Evolutionary conservation across 1,140 invertebrate species (phyloP).

Genomic region (Ridgeia piscesae): DNA sequence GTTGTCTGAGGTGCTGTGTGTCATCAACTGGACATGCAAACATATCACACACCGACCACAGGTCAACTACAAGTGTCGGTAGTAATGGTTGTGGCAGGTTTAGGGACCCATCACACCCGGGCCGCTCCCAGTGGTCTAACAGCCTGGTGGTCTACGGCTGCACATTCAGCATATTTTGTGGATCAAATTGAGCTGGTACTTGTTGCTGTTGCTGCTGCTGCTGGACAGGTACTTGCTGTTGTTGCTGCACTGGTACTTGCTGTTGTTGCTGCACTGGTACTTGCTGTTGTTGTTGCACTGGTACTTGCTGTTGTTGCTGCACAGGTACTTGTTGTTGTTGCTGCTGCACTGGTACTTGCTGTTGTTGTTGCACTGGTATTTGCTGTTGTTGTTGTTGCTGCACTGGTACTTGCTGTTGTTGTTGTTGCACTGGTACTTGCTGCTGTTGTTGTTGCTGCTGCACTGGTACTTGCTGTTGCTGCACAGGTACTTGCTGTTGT

Average conservation of each 20-base stretch:
- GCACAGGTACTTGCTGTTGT: slow-evolving; percentile 21
- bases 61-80: too few relatives aligned
- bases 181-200: background rate
- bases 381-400: background rate
- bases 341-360: slow-evolving; percentile 9
- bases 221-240: slow-evolving; percentile 16
- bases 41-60: too few relatives aligned
- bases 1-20: too few relatives aligned
- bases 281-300: slow-evolving; percentile 22
- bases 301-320: slow-evolving; percentile 13
- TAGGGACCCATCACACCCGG: background rate
- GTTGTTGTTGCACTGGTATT: slow-evolving; percentile 12
- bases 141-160: background rate
- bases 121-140: background rate
- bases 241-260: background rate
- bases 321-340: slow-evolving; percentile 20
- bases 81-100: background rate
- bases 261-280: slow-evolving; percentile 12
- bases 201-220: slow-evolving; percentile 17
- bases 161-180: background rate
- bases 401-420: background rate
- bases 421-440: background rate
- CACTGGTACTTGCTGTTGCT: slow-evolving; percentile 8
- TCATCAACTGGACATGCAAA: too few relatives aligned
- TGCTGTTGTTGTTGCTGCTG: slow-evolving; percentile 2